Conservation (phyloP, 2,888 invertebrate genomes). For the Dilophus febrilis region DNA sequence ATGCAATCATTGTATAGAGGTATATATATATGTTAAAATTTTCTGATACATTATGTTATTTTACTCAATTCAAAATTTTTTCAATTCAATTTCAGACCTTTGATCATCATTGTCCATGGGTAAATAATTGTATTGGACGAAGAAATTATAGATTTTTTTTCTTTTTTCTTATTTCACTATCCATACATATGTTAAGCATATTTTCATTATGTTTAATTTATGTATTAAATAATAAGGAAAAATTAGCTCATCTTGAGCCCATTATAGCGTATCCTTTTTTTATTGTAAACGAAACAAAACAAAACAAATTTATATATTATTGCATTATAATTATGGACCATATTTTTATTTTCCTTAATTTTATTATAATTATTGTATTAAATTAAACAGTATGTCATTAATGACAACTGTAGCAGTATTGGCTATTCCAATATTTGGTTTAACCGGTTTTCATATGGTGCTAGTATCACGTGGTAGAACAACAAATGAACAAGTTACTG, state of each 20-base stretch:
- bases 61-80: too few species aligned
- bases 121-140: conserved; percentile 88
- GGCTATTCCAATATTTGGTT: conserved; percentile 90
- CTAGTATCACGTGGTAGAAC: conserved; percentile 91
- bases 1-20: conserved; percentile 97
- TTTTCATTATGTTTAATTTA: conserved; percentile 85
- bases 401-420: conserved; percentile 83
- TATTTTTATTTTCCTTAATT: too few species aligned
- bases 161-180: conserved; percentile 90
- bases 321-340: background rate
- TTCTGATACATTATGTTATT: too few species aligned
- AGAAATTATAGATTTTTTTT: conserved; percentile 98
- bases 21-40: too few species aligned
- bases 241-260: conserved; percentile 61
- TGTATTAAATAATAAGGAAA: conserved; percentile 71
- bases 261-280: conserved; percentile 73
- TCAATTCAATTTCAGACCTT: conserved; percentile 78
- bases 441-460: conserved; percentile 96
- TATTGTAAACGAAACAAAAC: too few species aligned
- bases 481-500: conserved; percentile 99
- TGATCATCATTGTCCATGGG: conserved; percentile 99
- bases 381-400: conserved; percentile 54
- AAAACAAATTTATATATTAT: background rate
- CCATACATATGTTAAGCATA: conserved; percentile 95
- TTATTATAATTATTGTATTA: too few species aligned